phyloP scores from a whole-genome alignment of 2,888 invertebrate genomes.

The Mimachlamys varia region DNA sequence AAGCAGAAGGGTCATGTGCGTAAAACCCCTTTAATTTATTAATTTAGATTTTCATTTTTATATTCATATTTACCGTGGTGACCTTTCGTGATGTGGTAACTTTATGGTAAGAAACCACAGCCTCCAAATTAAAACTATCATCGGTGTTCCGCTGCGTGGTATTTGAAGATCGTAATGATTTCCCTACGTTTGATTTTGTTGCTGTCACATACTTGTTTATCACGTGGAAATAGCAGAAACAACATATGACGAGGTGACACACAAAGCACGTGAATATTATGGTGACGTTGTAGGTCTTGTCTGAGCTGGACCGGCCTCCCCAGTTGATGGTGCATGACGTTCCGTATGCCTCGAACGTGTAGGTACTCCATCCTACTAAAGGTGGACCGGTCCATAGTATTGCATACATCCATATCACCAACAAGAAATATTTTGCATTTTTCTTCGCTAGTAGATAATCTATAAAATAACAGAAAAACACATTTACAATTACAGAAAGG shows the following conservation, averaged over 20 bases:
- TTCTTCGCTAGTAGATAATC: conserved; percentile 47
- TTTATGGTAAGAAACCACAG: conserved; percentile 38
- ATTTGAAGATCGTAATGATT: conserved; percentile 1
- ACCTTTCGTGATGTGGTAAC: conserved; percentile 42
- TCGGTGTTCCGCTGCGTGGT: background rate
- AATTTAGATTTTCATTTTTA: too few species aligned
- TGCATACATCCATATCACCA: conserved; percentile 52
- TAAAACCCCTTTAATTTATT: too few species aligned
- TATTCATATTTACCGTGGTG: conserved; percentile 37
- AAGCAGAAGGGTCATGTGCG: too few species aligned
- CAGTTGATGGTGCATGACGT: conserved; percentile 65
- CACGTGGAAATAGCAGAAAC: conserved; percentile 54
- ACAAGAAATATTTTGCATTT: conserved; percentile 44
- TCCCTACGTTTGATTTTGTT: background rate
- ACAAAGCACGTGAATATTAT: conserved; percentile 55
- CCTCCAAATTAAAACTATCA: conserved; percentile 37
- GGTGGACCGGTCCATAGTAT: conserved; percentile 53
- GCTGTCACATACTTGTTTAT: background rate
- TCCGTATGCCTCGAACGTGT: conserved; percentile 60
- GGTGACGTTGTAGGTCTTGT: conserved; percentile 55
- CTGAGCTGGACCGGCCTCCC: conserved; percentile 48
- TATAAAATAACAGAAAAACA: conserved; percentile 40
- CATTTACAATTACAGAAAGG: too few species aligned
- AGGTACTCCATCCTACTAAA: conserved; percentile 59
- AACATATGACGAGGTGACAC: conserved; percentile 53